Evolutionary conservation across 2,888 invertebrate species (phyloP), one percentile per base, ranked within the genome.

Genomic region (Monopis laevigella): DNA sequence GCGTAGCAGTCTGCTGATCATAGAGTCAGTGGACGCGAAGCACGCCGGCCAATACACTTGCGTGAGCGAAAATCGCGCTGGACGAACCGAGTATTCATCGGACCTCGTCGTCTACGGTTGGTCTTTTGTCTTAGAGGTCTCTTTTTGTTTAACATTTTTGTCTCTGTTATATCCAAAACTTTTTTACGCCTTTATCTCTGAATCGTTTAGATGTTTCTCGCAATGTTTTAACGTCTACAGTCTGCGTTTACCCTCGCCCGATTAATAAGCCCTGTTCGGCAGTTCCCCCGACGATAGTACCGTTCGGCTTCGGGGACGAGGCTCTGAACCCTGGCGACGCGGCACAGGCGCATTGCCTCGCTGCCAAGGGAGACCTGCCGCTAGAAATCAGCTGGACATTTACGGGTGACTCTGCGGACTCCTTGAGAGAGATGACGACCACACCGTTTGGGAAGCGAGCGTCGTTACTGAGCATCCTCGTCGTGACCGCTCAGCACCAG

Each of bases 351-450:
- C 80, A 77, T 59, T 82, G 83, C 58, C 70, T 82, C 48, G 82
- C 81, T 39, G 81, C 83, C 26, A 85, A 86, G 55, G 88, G 90
- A 46, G 91, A 91, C 68, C 71, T 86, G 48, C 92, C 92, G 39
- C 75, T 92, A 55, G 85, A 85, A 49, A 87, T 92, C 48, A 78
- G 82, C 40, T 91, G 90, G 90, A 85, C 84, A 43, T 87, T 90
- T 66, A 88, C 89, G 75, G 86, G 86, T 46, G 82, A 82, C 58
- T 75, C 77, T 44, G 67, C 43, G 82, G 80, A 50, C 71, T 80
- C 50, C 84, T 82, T 58, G 82, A n/a, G n/a, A n/a, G n/a, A n/a
- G n/a, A n/a, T 85, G 54, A 69, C 70, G 28, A 82, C 82, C 40
- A 73, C 74, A 52, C 78, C 82, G 52, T 62, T 83, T 50, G 82